Percentiles rank a stretch among this genome's conserved stretches.
phyloP scores from a whole-genome alignment of 1,140 invertebrate genomes.

The Meteorus sp. region DNA sequence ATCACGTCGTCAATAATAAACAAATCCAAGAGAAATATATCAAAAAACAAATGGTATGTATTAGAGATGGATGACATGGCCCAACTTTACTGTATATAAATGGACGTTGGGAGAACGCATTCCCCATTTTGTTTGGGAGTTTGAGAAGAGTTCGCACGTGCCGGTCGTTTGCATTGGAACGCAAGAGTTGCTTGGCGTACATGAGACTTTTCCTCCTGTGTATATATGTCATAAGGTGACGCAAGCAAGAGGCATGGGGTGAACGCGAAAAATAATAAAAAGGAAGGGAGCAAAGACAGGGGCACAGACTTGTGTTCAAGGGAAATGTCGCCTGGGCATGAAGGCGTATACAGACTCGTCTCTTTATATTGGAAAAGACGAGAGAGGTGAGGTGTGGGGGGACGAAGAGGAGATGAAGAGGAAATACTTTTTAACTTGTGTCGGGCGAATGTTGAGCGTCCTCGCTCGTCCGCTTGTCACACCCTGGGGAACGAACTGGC shows the following conservation, averaged over 20 bases:
- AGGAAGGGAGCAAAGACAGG: not conserved
- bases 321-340: not conserved
- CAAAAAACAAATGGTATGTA: not conserved
- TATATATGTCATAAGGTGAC: too few relatives aligned
- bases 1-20: too few relatives aligned
- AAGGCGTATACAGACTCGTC: not conserved
- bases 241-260: too few relatives aligned
- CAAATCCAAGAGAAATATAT: too few relatives aligned
- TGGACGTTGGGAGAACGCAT: too few relatives aligned
- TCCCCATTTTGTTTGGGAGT: not conserved
- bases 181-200: not conserved
- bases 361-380: conserved; percentile 21
- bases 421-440: conserved; percentile 22
- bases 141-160: conserved; percentile 9
- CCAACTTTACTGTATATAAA: too few relatives aligned
- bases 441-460: conserved; percentile 14
- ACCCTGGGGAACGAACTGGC: conserved; percentile 21
- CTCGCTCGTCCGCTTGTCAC: conserved; percentile 8
- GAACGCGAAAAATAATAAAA: too few relatives aligned
- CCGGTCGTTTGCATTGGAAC: conserved; percentile 5
- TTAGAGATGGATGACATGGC: too few relatives aligned
- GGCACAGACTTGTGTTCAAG: not conserved
- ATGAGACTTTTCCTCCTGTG: too few relatives aligned
- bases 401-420: too few relatives aligned
- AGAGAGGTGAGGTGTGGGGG: too few relatives aligned